Conservation (phyloP, 2,888 invertebrate species). For the Drosophila anomelani region DNA sequence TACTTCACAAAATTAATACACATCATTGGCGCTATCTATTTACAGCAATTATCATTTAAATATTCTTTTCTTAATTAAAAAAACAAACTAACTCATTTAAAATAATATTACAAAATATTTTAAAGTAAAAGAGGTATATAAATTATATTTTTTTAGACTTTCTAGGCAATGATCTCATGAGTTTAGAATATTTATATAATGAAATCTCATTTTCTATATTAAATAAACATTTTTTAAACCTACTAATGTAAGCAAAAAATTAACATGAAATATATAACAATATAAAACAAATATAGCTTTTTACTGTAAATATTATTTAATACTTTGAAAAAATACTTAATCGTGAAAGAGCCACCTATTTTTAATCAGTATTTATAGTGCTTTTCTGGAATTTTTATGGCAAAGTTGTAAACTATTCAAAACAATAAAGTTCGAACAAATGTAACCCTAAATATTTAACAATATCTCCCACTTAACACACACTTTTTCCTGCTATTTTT, state of each 20-base stretch:
- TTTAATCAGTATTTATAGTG: no score
- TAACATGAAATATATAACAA: no score
- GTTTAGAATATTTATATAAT: neutral
- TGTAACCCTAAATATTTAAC: neutral
- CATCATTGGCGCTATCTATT: no score
- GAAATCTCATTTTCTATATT: neutral
- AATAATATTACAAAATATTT: no score
- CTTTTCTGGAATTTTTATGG: no score
- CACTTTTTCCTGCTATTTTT: no score
- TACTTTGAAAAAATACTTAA: neutral
- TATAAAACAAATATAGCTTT: neutral
- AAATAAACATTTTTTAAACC: neutral
- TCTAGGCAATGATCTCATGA: neutral
- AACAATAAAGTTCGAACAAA: no score
- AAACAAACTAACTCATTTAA: neutral
- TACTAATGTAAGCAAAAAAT: neutral
- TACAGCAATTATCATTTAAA: no score
- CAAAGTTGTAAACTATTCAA: no score
- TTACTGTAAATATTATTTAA: neutral
- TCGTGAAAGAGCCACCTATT: no score
- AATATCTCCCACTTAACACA: neutral
- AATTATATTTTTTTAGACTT: neutral
- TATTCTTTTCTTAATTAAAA: no score
- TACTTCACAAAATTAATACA: no score
- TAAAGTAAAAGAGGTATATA: fast-evolving